Percentiles rank a stretch among this genome's conserved stretches.
Evolutionary conservation across 2,888 invertebrate genomes (phyloP).

Genomic region (Acronicta psi): DNA sequence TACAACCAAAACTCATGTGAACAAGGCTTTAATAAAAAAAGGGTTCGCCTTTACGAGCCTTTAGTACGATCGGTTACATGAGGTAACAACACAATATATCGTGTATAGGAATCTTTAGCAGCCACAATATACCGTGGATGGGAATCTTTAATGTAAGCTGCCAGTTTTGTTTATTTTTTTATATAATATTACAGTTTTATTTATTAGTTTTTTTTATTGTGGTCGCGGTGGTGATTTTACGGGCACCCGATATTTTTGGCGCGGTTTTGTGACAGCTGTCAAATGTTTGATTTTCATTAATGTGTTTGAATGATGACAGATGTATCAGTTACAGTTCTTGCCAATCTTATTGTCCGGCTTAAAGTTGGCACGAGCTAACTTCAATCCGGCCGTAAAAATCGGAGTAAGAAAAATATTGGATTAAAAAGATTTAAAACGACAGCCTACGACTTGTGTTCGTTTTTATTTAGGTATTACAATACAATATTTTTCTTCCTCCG

Average conservation of each 20-base stretch:
- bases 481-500: too few relatives aligned
- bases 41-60: conserved; percentile 22
- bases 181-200: too few relatives aligned
- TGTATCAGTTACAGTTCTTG: too few relatives aligned
- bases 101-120: conserved; percentile 29
- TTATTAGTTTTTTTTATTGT: conserved; percentile 22
- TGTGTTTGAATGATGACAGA: too few relatives aligned
- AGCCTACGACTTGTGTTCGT: too few relatives aligned
- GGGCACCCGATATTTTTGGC: conserved; percentile 11
- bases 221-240: conserved; percentile 2
- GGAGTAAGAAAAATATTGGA: too few relatives aligned
- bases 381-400: too few relatives aligned
- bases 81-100: conserved; percentile 12
- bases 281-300: neutral
- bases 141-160: conserved; percentile 26
- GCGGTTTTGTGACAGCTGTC: conserved; percentile 24
- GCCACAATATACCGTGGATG: conserved; percentile 14
- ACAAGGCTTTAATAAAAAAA: conserved; percentile 39
- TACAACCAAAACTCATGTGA: conserved; percentile 25
- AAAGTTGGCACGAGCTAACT: too few relatives aligned
- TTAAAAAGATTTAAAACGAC: too few relatives aligned
- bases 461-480: too few relatives aligned
- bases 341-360: too few relatives aligned
- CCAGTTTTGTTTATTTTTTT: conserved; percentile 20
- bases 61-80: conserved; percentile 14